These are phyloP conservation scores for Drosophila anomelani DNA, from an alignment of 2,888 invertebrate genomes.

Conservation along the genomic window DNA sequence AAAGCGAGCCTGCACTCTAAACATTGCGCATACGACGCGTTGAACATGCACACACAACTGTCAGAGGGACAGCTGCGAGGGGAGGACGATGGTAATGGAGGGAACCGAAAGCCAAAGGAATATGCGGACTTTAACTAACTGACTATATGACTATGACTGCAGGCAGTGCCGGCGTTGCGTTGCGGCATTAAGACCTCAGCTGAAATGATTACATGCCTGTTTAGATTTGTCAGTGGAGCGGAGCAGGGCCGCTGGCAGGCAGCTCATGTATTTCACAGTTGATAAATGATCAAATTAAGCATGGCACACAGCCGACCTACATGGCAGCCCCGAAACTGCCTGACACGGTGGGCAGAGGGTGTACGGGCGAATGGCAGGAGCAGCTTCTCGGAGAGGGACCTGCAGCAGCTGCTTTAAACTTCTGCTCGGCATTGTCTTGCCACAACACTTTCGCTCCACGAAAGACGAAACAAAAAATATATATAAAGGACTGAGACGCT, in stretches of 20 bases:
- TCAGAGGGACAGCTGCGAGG: not conserved
- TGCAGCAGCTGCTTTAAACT: conserved; percentile 49
- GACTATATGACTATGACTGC: conserved; percentile 49
- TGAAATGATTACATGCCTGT: conserved; percentile 77
- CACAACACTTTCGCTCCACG: conserved; percentile 50
- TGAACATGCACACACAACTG: conserved; percentile 25
- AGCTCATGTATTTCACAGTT: conserved; percentile 74
- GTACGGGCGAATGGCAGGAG: not conserved
- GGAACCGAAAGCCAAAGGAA: conserved; percentile 33
- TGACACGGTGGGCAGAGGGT: too few species aligned
- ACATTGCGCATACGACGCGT: conserved; percentile 56
- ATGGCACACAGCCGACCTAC: conserved; percentile 58
- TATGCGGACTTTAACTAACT: conserved; percentile 59
- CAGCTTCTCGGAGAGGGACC: not conserved
- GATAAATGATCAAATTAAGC: conserved; percentile 79
- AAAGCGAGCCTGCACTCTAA: conserved; percentile 36
- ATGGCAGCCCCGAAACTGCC: conserved; percentile 37
- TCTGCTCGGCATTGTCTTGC: conserved; percentile 55
- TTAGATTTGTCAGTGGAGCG: conserved; percentile 71
- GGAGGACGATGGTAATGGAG: conserved; percentile 1
- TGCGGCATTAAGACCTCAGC: conserved; percentile 72
- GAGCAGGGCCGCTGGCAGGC: conserved; percentile 44
- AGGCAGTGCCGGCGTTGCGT: conserved; percentile 57
- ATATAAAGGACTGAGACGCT: conserved; percentile 35
- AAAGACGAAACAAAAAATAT: conserved; percentile 24